These are phyloP conservation scores for Cardiocondyla obscurior DNA, from an alignment of 1,140 invertebrate species.

Conservation along the genomic window DNA sequence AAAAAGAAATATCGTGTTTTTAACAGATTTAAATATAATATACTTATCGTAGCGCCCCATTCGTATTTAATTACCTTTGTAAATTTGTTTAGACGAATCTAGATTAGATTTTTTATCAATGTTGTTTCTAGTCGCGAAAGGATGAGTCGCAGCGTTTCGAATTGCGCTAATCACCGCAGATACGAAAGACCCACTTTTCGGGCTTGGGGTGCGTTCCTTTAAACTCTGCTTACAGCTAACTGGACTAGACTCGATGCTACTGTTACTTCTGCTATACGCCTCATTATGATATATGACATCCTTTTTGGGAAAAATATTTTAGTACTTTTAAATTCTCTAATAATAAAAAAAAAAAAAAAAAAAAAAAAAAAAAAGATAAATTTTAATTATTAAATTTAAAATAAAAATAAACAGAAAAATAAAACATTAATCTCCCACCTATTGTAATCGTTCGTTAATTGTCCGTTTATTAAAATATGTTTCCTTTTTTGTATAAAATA, in stretches of 20 bases:
- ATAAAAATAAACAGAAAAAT: constrained; percentile 9
- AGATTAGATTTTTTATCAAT: constrained; percentile 74
- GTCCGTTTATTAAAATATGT: no score
- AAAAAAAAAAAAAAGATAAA: neutral
- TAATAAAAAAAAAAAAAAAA: neutral
- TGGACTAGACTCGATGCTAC: constrained; percentile 85
- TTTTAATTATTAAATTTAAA: neutral
- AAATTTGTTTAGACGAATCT: constrained; percentile 74
- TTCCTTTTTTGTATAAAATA: no score
- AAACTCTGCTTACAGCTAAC: constrained; percentile 83
- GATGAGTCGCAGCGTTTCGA: constrained; percentile 86
- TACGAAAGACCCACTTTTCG: constrained; percentile 87
- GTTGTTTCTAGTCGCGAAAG: constrained; percentile 78
- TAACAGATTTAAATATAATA: neutral
- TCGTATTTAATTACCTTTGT: constrained; percentile 74
- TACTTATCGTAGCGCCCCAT: neutral
- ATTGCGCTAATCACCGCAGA: constrained; percentile 88
- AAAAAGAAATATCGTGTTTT: neutral
- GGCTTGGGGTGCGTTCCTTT: constrained; percentile 85
- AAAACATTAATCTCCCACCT: neutral
- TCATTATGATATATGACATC: constrained; percentile 91
- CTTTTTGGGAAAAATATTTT: constrained; percentile 75
- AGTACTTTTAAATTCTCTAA: neutral
- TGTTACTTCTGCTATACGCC: constrained; percentile 87
- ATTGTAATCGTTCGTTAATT: neutral